Percentiles rank a stretch among this genome's conserved stretches.
phyloP scores from a whole-genome alignment of 2,113 vertebrate genomes.

The Synchiropus splendidus region DNA sequence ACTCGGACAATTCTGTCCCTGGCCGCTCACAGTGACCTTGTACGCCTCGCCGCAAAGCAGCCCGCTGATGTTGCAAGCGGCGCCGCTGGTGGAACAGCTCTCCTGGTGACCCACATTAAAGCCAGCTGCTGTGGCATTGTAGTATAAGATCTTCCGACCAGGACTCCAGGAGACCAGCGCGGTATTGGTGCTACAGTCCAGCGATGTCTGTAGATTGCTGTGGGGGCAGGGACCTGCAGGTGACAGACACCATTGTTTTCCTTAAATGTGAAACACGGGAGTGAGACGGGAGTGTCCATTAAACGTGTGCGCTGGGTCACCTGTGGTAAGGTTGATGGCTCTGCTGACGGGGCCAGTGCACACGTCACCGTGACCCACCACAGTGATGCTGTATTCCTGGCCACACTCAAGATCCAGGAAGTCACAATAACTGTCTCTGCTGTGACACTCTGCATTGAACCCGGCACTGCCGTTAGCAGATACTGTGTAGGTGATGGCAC shows the following conservation, averaged over 20 bases:
- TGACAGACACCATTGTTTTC: too few relatives aligned
- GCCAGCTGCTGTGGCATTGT: conserved; percentile 36
- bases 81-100: conserved; percentile 41
- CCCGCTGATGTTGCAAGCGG: conserved; percentile 52
- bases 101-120: neutral
- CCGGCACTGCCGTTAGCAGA: conserved; percentile 37
- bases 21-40: conserved; percentile 48
- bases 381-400: conserved; percentile 56
- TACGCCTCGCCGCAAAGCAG: conserved; percentile 58
- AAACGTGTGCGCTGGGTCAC: conserved; percentile 27
- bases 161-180: conserved; percentile 56
- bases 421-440: conserved; percentile 34
- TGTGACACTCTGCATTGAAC: conserved; percentile 26
- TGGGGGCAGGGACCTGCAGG: conserved; percentile 60
- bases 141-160: conserved; percentile 47
- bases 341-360: conserved; percentile 52
- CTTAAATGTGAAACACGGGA: too few relatives aligned
- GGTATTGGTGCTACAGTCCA: conserved; percentile 54
- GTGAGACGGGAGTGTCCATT: neutral
- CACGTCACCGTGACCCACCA: conserved; percentile 36
- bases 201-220: conserved; percentile 11
- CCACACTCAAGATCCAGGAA: conserved; percentile 57
- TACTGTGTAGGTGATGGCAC: conserved; percentile 54
- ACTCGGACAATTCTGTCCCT: conserved; percentile 51
- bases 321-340: conserved; percentile 38